A percentile compares a stretch with the other conserved stretches of the same genome.
These are phyloP conservation scores for Trichomalopsis sarcophagae DNA, from an alignment of 1,140 invertebrate species.

Conservation along the genomic window DNA sequence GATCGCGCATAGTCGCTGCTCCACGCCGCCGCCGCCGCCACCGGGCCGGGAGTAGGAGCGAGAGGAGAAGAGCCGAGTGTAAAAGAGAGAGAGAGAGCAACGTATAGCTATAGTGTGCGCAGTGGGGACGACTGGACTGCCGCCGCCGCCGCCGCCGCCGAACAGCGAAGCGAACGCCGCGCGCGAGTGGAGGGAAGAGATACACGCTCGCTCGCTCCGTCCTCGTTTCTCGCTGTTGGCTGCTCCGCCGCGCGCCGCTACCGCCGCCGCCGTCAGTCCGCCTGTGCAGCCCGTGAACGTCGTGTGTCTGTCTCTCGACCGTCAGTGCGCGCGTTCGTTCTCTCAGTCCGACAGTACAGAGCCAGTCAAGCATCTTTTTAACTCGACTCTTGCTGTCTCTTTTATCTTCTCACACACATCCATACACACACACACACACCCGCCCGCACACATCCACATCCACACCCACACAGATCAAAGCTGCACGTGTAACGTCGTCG, in stretches of 20 bases:
- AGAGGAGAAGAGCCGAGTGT: too few relatives aligned
- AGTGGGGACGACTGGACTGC: neutral
- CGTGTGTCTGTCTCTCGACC: slow-evolving; percentile 44
- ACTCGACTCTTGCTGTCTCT: neutral
- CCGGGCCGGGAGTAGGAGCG: neutral
- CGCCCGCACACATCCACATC: neutral
- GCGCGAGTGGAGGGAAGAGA: slow-evolving; percentile 38
- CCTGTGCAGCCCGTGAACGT: slow-evolving; percentile 51
- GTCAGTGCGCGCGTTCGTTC: slow-evolving; percentile 43
- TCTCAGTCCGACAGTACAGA: neutral
- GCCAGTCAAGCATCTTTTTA: neutral
- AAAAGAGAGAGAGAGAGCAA: neutral
- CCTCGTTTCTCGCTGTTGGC: slow-evolving; percentile 35
- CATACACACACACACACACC: neutral
- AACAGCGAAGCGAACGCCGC: neutral
- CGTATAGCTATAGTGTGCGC: neutral
- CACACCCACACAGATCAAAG: neutral
- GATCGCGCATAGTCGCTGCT: neutral
- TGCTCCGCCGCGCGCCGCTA: slow-evolving; percentile 12
- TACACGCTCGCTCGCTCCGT: slow-evolving; percentile 37
- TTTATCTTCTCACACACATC: neutral
- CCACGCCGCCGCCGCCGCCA: neutral
- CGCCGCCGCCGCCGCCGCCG: too few relatives aligned
- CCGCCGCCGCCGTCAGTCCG: slow-evolving; percentile 45
- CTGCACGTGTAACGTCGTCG: neutral